Evolutionary conservation across 35 echinoderm and acorn worm species (phyloP).

Genomic region (Lytechinus pictus): DNA sequence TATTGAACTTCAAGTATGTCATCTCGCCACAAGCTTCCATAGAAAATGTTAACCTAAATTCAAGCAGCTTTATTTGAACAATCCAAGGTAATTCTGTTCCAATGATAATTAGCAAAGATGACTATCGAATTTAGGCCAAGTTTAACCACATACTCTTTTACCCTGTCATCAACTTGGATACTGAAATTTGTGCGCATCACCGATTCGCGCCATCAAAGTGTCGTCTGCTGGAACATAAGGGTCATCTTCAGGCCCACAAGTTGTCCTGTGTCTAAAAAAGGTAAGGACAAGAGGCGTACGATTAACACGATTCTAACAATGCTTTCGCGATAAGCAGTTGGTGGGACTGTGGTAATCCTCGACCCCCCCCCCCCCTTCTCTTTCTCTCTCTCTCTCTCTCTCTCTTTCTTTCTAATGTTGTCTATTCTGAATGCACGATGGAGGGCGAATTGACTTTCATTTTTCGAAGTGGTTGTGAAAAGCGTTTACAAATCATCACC

Average conservation of each 20-base stretch:
- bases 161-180: background rate
- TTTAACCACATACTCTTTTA: background rate
- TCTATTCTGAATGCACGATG: background rate
- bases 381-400: too few species aligned
- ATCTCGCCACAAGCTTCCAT: background rate
- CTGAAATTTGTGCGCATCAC: background rate
- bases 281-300: background rate
- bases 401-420: background rate
- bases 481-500: constrained; percentile 18
- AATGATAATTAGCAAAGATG: background rate
- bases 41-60: background rate
- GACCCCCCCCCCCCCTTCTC: too few species aligned
- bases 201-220: constrained; percentile 22
- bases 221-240: background rate
- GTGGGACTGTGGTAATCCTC: background rate
- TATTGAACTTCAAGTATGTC: background rate
- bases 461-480: background rate
- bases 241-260: background rate
- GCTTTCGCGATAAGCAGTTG: background rate
- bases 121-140: background rate
- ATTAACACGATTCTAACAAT: background rate
- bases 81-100: background rate
- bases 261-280: constrained; percentile 24
- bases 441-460: constrained; percentile 1
- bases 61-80: background rate